Evolutionary conservation across 2,797 vertebrate genomes (phyloP).

Genomic region (Microcaecilia unicolor): DNA sequence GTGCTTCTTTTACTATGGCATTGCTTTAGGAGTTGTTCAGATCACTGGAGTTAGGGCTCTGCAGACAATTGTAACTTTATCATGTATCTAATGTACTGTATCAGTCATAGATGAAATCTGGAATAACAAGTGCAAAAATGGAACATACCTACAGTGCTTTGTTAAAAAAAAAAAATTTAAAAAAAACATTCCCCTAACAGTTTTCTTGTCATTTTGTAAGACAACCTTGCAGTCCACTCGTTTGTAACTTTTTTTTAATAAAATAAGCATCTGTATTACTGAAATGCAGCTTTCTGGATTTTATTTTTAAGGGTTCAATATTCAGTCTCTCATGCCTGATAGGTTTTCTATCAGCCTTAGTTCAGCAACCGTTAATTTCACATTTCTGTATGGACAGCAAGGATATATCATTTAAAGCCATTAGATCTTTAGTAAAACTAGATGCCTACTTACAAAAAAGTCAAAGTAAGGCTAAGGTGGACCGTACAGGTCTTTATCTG

Average conservation of each 20-base stretch:
- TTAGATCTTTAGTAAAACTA: too few relatives aligned
- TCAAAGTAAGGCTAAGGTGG: too few relatives aligned
- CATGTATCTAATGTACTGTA: slow-evolving; percentile 60
- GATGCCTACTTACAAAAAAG: too few relatives aligned
- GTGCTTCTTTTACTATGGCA: slow-evolving; percentile 51
- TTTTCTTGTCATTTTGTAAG: slow-evolving; percentile 70
- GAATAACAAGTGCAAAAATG: slow-evolving; percentile 50
- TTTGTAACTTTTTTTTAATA: slow-evolving; percentile 74
- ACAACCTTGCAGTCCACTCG: slow-evolving; percentile 55
- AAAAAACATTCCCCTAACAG: too few relatives aligned
- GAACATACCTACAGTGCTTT: slow-evolving; percentile 57
- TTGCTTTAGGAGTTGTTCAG: slow-evolving; percentile 56
- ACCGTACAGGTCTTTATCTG: too few relatives aligned
- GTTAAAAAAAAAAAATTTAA: slow-evolving; percentile 50
- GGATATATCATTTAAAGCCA: too few relatives aligned
- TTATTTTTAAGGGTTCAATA: slow-evolving; percentile 15
- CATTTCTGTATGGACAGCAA: too few relatives aligned
- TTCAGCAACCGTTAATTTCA: too few relatives aligned
- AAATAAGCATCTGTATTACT: slow-evolving; percentile 70
- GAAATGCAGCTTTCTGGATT: slow-evolving; percentile 18
- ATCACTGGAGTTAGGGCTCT: slow-evolving; percentile 59
- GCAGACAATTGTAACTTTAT: slow-evolving; percentile 44
- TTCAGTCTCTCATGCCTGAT: too few relatives aligned
- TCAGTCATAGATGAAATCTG: slow-evolving; percentile 49
- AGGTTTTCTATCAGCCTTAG: too few relatives aligned